A percentile compares a stretch with the other conserved stretches of the same genome.
Conservation (phyloP, 2,797 vertebrate species). For the Pseudochirops corinnae region DNA sequence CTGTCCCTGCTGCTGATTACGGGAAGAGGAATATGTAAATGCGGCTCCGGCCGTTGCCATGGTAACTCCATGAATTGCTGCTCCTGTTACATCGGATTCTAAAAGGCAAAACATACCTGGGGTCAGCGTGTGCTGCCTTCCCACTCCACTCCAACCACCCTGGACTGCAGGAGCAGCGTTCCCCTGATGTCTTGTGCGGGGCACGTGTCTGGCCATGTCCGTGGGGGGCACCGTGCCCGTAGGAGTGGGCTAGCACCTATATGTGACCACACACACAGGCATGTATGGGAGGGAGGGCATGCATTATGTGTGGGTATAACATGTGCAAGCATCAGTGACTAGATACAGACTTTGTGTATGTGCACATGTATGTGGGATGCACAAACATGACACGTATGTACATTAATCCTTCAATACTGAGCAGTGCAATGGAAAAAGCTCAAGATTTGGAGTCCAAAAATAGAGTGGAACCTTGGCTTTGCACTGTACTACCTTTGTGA, state of each 20-base stretch:
- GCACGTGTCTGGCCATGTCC: not conserved
- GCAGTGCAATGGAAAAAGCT: not conserved
- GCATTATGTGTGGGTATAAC: not conserved
- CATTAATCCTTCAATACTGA: not conserved
- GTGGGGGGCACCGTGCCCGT: not conserved
- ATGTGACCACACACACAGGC: not conserved
- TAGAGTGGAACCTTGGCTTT: not conserved
- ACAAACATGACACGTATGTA: not conserved
- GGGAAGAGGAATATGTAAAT: conserved; percentile 79
- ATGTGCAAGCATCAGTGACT: not conserved
- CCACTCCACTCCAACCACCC: accelerated
- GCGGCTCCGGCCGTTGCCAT: conserved; percentile 80
- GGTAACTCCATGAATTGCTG: conserved; percentile 72
- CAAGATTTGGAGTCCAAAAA: not conserved
- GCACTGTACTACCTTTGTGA: not conserved
- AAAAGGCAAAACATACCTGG: conserved; percentile 75
- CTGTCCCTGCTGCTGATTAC: conserved; percentile 80
- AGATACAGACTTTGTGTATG: not conserved
- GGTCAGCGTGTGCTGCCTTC: conserved; percentile 50
- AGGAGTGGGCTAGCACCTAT: not conserved
- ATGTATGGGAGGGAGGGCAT: not conserved
- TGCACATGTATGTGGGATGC: not conserved
- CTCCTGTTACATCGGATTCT: conserved; percentile 84
- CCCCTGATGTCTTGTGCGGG: not conserved
- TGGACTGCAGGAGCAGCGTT: not conserved